Conservation (phyloP, 2,797 vertebrate species). For the Tenualosa thibaudeaui region DNA sequence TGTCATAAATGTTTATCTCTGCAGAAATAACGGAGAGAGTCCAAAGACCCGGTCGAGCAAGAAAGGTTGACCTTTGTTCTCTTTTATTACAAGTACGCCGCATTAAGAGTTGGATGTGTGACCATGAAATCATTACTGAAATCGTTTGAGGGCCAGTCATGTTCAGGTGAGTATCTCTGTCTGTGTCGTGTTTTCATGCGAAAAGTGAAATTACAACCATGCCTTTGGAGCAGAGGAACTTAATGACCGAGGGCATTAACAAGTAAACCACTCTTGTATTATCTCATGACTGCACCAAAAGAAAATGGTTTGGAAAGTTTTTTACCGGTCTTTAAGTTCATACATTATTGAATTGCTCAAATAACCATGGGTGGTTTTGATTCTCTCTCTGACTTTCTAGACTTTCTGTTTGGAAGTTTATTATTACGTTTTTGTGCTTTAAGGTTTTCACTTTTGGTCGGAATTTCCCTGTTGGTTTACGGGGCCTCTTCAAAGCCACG, state of each 20-base stretch:
- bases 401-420: constrained; percentile 14
- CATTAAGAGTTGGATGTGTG: neutral
- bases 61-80: constrained; percentile 60
- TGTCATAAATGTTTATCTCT: constrained; percentile 31
- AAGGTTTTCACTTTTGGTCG: constrained; percentile 66
- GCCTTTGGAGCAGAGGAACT: neutral
- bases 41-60: constrained; percentile 50
- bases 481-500: constrained; percentile 65
- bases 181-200: neutral
- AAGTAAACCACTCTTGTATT: neutral
- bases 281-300: neutral
- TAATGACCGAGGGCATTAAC: neutral
- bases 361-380: neutral
- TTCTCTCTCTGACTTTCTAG: neutral
- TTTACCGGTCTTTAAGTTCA: neutral
- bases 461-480: constrained; percentile 58
- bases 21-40: constrained; percentile 59
- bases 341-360: neutral
- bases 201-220: neutral
- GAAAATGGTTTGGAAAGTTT: neutral
- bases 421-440: constrained; percentile 16
- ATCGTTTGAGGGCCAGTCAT: constrained; percentile 54
- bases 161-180: constrained; percentile 64
- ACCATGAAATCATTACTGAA: constrained; percentile 26
- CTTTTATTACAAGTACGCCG: constrained; percentile 47